phyloP scores from a whole-genome alignment of 2,113 vertebrate genomes.

The Pristiophorus japonicus region DNA sequence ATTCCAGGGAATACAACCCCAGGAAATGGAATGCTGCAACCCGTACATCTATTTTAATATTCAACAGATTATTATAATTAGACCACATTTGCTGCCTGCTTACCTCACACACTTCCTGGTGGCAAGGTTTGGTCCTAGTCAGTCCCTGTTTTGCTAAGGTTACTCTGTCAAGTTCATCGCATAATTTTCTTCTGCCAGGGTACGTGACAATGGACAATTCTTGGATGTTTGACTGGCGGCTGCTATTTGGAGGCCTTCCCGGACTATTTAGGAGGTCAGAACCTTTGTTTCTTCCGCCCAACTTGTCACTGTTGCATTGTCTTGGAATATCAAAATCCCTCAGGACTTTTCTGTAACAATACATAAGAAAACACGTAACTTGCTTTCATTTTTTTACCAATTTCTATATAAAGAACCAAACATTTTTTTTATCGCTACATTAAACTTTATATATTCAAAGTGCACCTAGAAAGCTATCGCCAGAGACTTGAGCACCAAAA shows the following conservation, averaged over 20 bases:
- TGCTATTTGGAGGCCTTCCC: background rate
- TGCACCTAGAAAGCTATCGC: background rate
- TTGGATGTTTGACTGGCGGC: background rate
- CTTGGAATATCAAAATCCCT: slow-evolving; percentile 1
- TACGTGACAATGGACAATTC: background rate
- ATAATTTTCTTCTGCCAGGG: background rate
- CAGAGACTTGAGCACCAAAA: background rate
- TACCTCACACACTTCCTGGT: background rate
- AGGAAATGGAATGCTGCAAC: background rate
- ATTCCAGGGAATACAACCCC: too few species aligned
- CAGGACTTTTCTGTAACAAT: slow-evolving; percentile 17
- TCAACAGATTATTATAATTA: background rate
- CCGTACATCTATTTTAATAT: background rate
- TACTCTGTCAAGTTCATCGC: background rate
- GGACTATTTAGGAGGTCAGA: background rate
- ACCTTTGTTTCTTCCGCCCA: too few species aligned
- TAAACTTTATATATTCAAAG: background rate
- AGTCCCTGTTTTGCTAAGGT: background rate
- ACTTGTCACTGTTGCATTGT: background rate
- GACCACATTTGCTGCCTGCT: background rate
- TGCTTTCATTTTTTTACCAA: background rate
- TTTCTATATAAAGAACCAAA: background rate
- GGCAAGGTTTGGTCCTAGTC: too few species aligned
- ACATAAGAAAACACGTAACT: background rate
- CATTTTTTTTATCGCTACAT: background rate